Evolutionary conservation across 1,140 invertebrate species (phyloP).

Genomic region (Drosophila kurseongensis): DNA sequence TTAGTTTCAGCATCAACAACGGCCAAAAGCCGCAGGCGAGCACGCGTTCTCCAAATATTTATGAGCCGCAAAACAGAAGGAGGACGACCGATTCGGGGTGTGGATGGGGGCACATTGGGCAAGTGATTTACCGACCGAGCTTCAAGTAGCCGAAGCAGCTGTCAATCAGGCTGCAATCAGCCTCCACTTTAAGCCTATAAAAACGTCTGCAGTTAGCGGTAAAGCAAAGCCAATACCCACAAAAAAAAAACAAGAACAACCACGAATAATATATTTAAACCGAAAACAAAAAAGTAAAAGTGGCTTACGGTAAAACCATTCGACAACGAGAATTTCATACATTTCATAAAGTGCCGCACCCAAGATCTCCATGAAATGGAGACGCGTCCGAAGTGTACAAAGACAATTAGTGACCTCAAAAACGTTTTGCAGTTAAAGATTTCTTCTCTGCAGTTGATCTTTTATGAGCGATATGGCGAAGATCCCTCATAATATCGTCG

Average conservation of each 20-base stretch:
- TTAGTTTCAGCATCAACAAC: constrained; percentile 41
- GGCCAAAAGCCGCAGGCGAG: constrained; percentile 51
- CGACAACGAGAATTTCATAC: constrained; percentile 51
- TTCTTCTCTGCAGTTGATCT: constrained; percentile 52
- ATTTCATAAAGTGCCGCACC: constrained; percentile 46
- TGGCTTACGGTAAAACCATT: constrained; percentile 76
- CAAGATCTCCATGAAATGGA: constrained; percentile 49
- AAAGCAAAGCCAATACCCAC: constrained; percentile 26
- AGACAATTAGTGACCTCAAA: constrained; percentile 78
- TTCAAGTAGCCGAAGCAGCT: constrained; percentile 75
- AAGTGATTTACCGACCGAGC: constrained; percentile 71
- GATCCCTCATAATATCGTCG: constrained; percentile 41
- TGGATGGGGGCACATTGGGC: constrained; percentile 14
- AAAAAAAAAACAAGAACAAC: constrained; percentile 16
- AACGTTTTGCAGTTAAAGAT: constrained; percentile 75
- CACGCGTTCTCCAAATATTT: constrained; percentile 74
- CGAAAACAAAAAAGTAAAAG: constrained; percentile 67
- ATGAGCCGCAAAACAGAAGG: constrained; percentile 51
- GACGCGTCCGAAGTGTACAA: constrained; percentile 46
- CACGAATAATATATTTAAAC: constrained; percentile 23
- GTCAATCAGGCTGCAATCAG: constrained; percentile 78
- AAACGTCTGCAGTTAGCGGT: constrained; percentile 68
- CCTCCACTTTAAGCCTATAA: constrained; percentile 78
- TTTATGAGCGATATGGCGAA: constrained; percentile 60
- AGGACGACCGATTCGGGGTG: not conserved